phyloP scores from a whole-genome alignment of 2,797 vertebrate species.

The Etheostoma nigrum region DNA sequence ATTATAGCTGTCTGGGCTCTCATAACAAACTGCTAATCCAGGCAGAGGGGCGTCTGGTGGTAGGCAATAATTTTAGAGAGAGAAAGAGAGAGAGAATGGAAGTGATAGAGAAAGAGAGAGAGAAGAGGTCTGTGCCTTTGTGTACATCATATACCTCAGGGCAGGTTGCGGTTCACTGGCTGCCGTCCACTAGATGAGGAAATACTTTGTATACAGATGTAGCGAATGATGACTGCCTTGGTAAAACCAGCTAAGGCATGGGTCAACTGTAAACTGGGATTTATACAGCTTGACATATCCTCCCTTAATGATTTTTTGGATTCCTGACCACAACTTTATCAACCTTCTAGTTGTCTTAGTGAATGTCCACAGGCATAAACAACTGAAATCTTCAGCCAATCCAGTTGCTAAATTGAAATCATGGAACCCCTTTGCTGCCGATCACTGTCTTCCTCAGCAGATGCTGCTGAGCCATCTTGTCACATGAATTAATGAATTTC shows the following conservation, averaged over 20 bases:
- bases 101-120: slow-evolving; percentile 53
- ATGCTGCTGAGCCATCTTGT: slow-evolving; percentile 70
- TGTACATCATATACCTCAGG: slow-evolving; percentile 58
- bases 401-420: slow-evolving; percentile 39
- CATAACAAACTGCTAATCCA: slow-evolving; percentile 72
- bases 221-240: slow-evolving; percentile 59
- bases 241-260: slow-evolving; percentile 38
- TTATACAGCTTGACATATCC: slow-evolving; percentile 22
- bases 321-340: slow-evolving; percentile 2
- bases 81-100: slow-evolving; percentile 45
- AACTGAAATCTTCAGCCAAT: slow-evolving; percentile 41
- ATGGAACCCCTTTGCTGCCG: slow-evolving; percentile 47
- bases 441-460: slow-evolving; percentile 73
- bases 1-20: slow-evolving; percentile 63
- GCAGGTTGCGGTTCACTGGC: slow-evolving; percentile 64
- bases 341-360: neutral
- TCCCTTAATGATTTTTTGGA: slow-evolving; percentile 21
- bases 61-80: slow-evolving; percentile 70
- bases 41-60: slow-evolving; percentile 65
- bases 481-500: slow-evolving; percentile 76
- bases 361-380: slow-evolving; percentile 15
- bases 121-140: slow-evolving; percentile 38
- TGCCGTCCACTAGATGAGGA: slow-evolving; percentile 73
- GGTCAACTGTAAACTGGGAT: slow-evolving; percentile 47
- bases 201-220: slow-evolving; percentile 75